A percentile compares a stretch with the other conserved stretches of the same genome.
Conservation (phyloP, 2,888 invertebrate species). For the Dugesia japonica region DNA sequence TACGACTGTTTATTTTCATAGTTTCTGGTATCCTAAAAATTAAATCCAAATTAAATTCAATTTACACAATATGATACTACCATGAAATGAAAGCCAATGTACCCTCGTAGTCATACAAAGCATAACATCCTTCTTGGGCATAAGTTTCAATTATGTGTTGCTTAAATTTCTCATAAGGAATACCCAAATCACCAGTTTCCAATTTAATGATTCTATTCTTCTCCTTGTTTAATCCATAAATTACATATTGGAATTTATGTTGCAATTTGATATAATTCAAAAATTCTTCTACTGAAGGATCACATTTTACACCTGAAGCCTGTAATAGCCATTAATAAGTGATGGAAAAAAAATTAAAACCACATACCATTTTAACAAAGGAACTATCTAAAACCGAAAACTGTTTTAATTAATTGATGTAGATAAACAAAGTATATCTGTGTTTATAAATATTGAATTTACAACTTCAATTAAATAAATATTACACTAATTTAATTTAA, state of each 20-base stretch:
- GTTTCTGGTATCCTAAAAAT: neutral
- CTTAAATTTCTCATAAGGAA: constrained; percentile 2
- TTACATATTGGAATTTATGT: constrained; percentile 9
- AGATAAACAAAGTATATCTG: neutral
- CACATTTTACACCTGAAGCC: neutral
- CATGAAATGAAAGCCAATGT: neutral
- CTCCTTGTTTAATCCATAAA: neutral
- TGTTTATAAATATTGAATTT: neutral
- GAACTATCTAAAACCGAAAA: constrained; percentile 11
- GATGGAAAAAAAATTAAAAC: neutral
- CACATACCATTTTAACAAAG: constrained; percentile 9
- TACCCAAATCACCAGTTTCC: neutral
- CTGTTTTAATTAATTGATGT: neutral
- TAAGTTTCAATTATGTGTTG: neutral
- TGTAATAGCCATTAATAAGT: neutral
- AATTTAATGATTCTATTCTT: neutral
- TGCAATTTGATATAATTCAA: constrained; percentile 4
- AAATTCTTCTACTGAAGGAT: constrained; percentile 1
- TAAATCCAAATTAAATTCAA: neutral
- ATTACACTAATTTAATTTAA: too few relatives aligned
- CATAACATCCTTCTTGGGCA: neutral
- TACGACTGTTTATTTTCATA: neutral
- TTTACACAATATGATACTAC: neutral
- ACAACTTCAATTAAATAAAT: too few relatives aligned
- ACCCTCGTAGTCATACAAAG: neutral